These are phyloP conservation scores for Calosoma granatense DNA, from an alignment of 1,140 invertebrate genomes.

Conservation along the genomic window DNA sequence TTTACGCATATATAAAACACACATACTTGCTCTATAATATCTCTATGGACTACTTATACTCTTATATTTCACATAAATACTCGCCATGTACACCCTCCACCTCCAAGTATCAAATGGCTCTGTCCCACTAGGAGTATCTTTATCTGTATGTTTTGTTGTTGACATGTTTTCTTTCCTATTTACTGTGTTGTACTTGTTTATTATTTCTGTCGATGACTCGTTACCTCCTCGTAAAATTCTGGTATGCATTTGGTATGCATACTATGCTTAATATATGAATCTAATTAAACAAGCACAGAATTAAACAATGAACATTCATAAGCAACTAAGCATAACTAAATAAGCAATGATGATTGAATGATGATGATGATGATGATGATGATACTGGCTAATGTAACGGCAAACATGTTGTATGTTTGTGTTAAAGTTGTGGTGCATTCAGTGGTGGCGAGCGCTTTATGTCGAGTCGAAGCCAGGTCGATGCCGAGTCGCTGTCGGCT, in stretches of 20 bases:
- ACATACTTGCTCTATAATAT: too few species aligned
- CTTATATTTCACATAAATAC: background rate
- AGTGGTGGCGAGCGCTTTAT: constrained; percentile 21
- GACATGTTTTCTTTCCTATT: constrained; percentile 30
- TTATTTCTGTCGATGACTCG: constrained; percentile 26
- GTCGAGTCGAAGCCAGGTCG: constrained; percentile 15
- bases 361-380: background rate
- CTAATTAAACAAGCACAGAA: background rate
- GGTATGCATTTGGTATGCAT: constrained; percentile 1
- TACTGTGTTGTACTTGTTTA: constrained; percentile 27
- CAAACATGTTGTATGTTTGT: constrained; percentile 25
- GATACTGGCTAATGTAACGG: constrained; percentile 8
- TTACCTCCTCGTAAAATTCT: constrained; percentile 30
- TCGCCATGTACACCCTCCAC: constrained; percentile 20
- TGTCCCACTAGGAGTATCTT: constrained; percentile 34
- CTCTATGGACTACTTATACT: too few species aligned
- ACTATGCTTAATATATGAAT: constrained; percentile 10
- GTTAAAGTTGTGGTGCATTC: constrained; percentile 29
- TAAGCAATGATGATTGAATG: constrained; percentile 11
- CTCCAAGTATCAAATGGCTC: constrained; percentile 43
- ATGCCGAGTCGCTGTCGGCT: constrained; percentile 9
- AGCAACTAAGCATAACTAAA: constrained; percentile 12
- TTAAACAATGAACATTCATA: constrained; percentile 13
- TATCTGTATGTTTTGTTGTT: constrained; percentile 33
- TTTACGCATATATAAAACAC: too few species aligned